Base-by-base conservation (phyloP, 2,888 invertebrate species). In the Theodoxus fluviatilis region DNA sequence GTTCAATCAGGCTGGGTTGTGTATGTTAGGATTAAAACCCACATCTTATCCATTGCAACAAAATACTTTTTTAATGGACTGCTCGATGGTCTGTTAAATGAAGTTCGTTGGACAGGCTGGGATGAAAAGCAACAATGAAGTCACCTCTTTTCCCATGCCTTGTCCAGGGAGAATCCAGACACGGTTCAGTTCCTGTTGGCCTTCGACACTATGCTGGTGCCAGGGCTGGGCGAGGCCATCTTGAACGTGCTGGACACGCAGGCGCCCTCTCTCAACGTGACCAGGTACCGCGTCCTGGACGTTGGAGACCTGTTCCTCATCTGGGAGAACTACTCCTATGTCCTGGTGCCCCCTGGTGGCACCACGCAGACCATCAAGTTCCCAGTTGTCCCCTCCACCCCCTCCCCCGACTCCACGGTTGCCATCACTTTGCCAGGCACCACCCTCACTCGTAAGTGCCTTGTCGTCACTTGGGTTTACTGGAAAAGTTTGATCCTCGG, bases 291-390 rank as follows among this genome's bases (percentile, higher is more conserved):
- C 18, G 69, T 69, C 25, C 35, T 69, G 64, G 52, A 69, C 33
- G 35, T 64, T 1, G 69, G 69, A 6, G 69, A 69, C 18, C 37
- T 69, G n/a, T 37, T 49, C 38, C 64, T 69, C 49, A 64, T 69
- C 37, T 69, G 69, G 69, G 38, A 38, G 43, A 69, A 69, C 64
- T 64, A 64, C 49, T 37, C 63, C 37, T 69, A 64, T 52, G 31
- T 47, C 37, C 63, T 69, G n/a, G 63, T 52, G 49, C 33, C 61
- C 15, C 63, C 64, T n/a, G n/a, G n/a, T n/a, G n/a, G n/a, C n/a
- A n/a, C n/a, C n/a, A n/a, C n/a, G n/a, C n/a, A n/a, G n/a, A n/a
- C n/a, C n/a, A n/a, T n/a, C n/a, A n/a, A n/a, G n/a, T n/a, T n/a
- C n/a, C n/a, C n/a, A n/a, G n/a, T n/a, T n/a, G n/a, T n/a, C n/a